Evolutionary conservation across 2,113 vertebrate genomes (phyloP).

Genomic region (Oenanthe oenanthe): DNA sequence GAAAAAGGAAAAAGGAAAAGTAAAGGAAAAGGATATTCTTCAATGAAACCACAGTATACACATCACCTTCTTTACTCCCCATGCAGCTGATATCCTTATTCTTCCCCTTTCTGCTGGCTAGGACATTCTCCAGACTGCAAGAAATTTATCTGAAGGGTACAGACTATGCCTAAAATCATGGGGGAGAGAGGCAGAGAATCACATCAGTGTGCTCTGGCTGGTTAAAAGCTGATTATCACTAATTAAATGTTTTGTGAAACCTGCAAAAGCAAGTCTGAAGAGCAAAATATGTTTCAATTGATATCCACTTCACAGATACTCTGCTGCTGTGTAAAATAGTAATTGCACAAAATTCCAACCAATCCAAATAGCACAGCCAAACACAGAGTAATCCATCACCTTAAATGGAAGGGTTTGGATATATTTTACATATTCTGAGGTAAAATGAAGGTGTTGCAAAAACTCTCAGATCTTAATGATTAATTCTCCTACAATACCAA

Average conservation of each 20-base stretch:
- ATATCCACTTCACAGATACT: constrained; percentile 38
- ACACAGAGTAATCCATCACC: background rate
- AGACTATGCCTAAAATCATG: constrained; percentile 6
- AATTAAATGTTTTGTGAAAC: constrained; percentile 63
- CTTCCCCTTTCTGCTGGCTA: background rate
- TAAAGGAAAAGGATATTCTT: constrained; percentile 7
- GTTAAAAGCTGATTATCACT: constrained; percentile 48
- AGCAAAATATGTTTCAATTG: constrained; percentile 31
- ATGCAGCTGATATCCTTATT: background rate
- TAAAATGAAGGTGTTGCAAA: background rate
- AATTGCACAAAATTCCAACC: background rate
- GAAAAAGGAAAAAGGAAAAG: background rate
- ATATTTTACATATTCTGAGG: background rate
- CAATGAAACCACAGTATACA: background rate
- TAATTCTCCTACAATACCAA: background rate
- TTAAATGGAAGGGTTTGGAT: background rate
- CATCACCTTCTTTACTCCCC: background rate
- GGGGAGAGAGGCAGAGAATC: background rate
- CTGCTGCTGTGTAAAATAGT: background rate
- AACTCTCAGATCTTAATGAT: background rate
- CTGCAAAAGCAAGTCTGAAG: constrained; percentile 14
- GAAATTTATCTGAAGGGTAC: constrained; percentile 49
- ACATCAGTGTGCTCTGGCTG: constrained; percentile 39
- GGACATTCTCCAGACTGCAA: constrained; percentile 17
- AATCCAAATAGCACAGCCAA: background rate